Conservation (phyloP, 1,140 invertebrate species). For the Thalassaphorura encarpata region DNA sequence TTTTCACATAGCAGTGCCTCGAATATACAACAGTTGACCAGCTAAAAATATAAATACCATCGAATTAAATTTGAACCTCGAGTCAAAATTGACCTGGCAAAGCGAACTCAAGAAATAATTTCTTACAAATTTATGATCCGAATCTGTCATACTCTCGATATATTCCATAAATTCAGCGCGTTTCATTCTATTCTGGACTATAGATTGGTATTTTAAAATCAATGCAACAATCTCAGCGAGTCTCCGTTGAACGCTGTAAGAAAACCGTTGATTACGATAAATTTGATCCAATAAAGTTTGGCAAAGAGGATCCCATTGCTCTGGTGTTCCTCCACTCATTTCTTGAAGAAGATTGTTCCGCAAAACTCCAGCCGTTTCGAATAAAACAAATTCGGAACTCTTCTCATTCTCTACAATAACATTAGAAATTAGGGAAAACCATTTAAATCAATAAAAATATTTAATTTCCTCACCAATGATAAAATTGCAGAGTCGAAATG, state of each 20-base stretch:
- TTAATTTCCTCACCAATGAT: conserved; percentile 51
- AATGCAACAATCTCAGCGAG: conserved; percentile 23
- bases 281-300: conserved; percentile 16
- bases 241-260: conserved; percentile 22
- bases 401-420: conserved; percentile 2
- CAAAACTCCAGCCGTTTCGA: conserved; percentile 73
- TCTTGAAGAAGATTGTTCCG: conserved; percentile 72
- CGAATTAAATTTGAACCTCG: too few species aligned
- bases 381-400: conserved; percentile 61
- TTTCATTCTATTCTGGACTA: conserved; percentile 23
- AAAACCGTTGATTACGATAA: conserved; percentile 3
- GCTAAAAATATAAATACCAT: conserved; percentile 35
- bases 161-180: conserved; percentile 19
- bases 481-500: conserved; percentile 66
- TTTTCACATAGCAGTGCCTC: conserved; percentile 76
- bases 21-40: conserved; percentile 68
- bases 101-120: conserved; percentile 5
- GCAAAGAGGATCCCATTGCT: conserved; percentile 21
- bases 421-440: not conserved
- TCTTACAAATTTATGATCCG: conserved; percentile 8
- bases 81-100: too few species aligned
- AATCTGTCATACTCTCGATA: conserved; percentile 11
- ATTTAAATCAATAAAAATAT: not conserved
- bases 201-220: conserved; percentile 29
- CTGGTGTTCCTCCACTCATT: conserved; percentile 46